Percentiles rank a stretch among this genome's conserved stretches.
Conservation (phyloP, 1,140 invertebrate species). For the Drosophila watanabei region DNA sequence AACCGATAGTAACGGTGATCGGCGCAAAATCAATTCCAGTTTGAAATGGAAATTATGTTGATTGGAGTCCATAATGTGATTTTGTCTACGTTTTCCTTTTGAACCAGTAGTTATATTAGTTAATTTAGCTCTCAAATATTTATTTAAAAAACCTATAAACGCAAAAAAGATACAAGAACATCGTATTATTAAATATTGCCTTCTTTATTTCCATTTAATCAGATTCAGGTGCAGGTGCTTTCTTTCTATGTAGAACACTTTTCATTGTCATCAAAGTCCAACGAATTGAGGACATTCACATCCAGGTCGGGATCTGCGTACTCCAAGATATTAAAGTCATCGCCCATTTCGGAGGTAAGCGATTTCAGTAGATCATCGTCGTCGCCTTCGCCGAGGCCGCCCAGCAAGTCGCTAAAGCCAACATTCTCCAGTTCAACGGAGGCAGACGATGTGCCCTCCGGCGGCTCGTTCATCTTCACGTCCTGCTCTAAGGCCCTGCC, state of each 20-base stretch:
- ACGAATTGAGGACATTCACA: conserved; percentile 90
- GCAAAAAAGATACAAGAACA: not conserved
- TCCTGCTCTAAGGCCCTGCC: conserved; percentile 64
- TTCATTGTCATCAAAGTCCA: conserved; percentile 90
- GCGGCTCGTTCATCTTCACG: conserved; percentile 63
- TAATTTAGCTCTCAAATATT: not conserved
- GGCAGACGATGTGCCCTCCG: conserved; percentile 64
- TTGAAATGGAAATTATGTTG: not conserved
- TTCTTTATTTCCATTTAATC: conserved; percentile 22
- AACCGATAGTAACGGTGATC: not conserved
- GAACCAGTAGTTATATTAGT: not conserved
- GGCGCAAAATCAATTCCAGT: not conserved
- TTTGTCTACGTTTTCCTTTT: not conserved
- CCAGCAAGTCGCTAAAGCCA: conserved; percentile 91
- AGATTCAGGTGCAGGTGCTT: conserved; percentile 6
- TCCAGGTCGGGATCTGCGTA: conserved; percentile 98
- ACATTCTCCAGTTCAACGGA: conserved; percentile 85
- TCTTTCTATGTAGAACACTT: conserved; percentile 56
- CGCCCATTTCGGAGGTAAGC: conserved; percentile 93
- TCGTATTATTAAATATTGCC: conserved; percentile 38
- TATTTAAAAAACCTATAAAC: not conserved
- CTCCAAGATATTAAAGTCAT: conserved; percentile 98
- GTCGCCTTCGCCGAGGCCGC: conserved; percentile 93
- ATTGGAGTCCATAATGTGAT: too few relatives aligned
- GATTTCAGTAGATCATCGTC: conserved; percentile 93